Conservation (phyloP, 1,140 invertebrate genomes). For the Stratiolaelaps scimitus region DNA sequence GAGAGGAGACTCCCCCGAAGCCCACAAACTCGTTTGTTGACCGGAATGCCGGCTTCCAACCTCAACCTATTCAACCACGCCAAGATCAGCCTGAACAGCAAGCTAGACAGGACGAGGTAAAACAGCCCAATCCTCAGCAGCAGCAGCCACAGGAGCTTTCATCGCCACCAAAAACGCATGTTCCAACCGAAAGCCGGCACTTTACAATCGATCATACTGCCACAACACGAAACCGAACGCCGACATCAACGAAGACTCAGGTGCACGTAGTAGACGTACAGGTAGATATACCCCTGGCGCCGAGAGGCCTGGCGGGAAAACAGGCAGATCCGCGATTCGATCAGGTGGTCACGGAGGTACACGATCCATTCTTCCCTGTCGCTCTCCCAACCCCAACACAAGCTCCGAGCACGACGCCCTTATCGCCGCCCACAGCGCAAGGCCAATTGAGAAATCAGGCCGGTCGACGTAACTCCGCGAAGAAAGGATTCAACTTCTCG, state of each 20-base stretch:
- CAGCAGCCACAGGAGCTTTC: too few relatives aligned
- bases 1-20: too few relatives aligned
- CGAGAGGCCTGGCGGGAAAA: background rate
- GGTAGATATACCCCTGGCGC: background rate
- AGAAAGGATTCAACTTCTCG: slow-evolving; percentile 26
- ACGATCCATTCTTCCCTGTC: slow-evolving; percentile 23
- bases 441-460: background rate
- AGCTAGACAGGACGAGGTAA: too few relatives aligned
- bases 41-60: too few relatives aligned
- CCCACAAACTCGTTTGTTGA: too few relatives aligned
- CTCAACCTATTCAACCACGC: too few relatives aligned
- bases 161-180: too few relatives aligned
- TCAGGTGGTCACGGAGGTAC: too few relatives aligned
- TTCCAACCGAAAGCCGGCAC: slow-evolving; percentile 3
- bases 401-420: background rate
- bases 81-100: too few relatives aligned
- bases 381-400: background rate
- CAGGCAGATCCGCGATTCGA: too few relatives aligned
- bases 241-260: background rate
- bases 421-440: background rate
- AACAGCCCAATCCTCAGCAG: too few relatives aligned
- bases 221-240: background rate
- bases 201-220: slow-evolving; percentile 24
- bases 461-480: background rate
- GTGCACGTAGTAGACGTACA: slow-evolving; percentile 16